phyloP scores from a whole-genome alignment of 2,888 invertebrate genomes.

The Phlogophora meticulosa region DNA sequence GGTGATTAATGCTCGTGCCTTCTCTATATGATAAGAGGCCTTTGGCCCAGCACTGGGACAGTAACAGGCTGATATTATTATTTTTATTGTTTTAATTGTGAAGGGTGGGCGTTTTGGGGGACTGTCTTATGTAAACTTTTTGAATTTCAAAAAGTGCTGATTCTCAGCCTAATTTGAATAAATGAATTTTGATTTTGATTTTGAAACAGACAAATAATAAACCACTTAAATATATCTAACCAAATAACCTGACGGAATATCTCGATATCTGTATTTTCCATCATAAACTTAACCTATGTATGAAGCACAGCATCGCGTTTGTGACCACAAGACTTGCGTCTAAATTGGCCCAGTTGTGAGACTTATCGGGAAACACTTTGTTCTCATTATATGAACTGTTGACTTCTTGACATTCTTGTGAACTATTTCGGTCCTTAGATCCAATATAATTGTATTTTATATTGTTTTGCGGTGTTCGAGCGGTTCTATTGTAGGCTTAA shows the following conservation, averaged over 20 bases:
- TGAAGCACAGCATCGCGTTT: background rate
- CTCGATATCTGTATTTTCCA: background rate
- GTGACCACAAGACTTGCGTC: slow-evolving; percentile 16
- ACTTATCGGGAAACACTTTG: slow-evolving; percentile 47
- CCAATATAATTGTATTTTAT: slow-evolving; percentile 39
- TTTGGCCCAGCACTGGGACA: too few species aligned
- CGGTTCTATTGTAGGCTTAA: slow-evolving; percentile 2
- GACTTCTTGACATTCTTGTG: slow-evolving; percentile 48
- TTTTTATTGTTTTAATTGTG: too few species aligned
- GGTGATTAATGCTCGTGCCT: too few species aligned
- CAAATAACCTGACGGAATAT: background rate
- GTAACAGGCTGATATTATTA: too few species aligned
- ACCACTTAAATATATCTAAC: too few species aligned
- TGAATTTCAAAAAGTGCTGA: too few species aligned
- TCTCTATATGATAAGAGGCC: too few species aligned
- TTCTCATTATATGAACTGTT: slow-evolving; percentile 43
- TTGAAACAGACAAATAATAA: too few species aligned
- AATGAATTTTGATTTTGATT: too few species aligned
- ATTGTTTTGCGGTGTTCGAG: slow-evolving; percentile 4
- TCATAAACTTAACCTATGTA: background rate
- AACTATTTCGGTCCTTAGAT: slow-evolving; percentile 40
- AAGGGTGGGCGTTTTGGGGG: too few species aligned
- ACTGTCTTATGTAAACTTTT: too few species aligned
- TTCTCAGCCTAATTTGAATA: too few species aligned
- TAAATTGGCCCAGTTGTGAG: slow-evolving; percentile 17